Evolutionary conservation across 2,797 vertebrate species (phyloP).

Genomic region (Cottoperca gobio): DNA sequence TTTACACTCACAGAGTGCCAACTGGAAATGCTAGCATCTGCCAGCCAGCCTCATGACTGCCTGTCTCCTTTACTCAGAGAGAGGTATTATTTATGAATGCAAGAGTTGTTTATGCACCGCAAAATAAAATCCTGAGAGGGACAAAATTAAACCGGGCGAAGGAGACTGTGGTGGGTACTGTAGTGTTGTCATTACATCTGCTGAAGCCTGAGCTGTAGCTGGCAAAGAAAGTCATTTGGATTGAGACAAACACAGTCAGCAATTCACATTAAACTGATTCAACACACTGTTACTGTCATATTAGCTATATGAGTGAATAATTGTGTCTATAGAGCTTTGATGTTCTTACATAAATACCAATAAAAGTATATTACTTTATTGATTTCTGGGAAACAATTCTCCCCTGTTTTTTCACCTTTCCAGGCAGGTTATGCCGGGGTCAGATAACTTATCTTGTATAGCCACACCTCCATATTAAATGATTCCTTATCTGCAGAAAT

Average conservation of each 20-base stretch:
- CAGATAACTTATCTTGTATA: neutral
- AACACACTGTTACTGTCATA: neutral
- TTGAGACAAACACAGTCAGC: constrained; percentile 23
- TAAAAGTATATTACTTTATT: constrained; percentile 33
- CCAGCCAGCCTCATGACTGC: constrained; percentile 33
- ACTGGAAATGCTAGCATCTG: constrained; percentile 30
- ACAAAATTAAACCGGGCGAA: constrained; percentile 36
- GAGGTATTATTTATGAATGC: constrained; percentile 56
- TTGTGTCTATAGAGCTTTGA: neutral
- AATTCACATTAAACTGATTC: constrained; percentile 9
- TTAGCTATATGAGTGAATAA: neutral
- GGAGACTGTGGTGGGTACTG: constrained; percentile 21
- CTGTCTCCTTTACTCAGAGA: constrained; percentile 33
- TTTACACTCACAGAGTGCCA: constrained; percentile 12
- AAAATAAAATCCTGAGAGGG: constrained; percentile 50
- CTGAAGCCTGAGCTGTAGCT: constrained; percentile 18
- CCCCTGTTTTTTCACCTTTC: neutral
- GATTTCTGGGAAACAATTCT: constrained; percentile 27
- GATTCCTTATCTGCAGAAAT: constrained; percentile 37
- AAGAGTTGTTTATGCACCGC: constrained; percentile 53
- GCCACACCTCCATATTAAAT: constrained; percentile 28
- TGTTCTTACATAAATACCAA: constrained; percentile 28
- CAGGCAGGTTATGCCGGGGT: constrained; percentile 6
- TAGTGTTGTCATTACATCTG: constrained; percentile 46
- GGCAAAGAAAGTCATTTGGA: constrained; percentile 24